phyloP scores from a whole-genome alignment of 2,888 invertebrate species.

The Lucinisca nassula region DNA sequence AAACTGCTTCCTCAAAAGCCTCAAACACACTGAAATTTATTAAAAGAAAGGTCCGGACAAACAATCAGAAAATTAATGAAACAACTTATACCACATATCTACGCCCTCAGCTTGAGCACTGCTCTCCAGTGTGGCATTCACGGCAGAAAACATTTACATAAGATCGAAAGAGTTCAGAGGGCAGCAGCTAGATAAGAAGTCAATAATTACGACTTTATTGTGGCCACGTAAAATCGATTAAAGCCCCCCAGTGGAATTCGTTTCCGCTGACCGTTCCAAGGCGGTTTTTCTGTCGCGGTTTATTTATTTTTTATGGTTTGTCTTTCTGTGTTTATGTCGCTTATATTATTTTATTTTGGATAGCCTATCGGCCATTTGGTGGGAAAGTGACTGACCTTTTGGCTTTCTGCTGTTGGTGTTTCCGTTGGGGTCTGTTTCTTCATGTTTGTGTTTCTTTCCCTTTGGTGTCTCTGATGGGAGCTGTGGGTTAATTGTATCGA shows the following conservation, averaged over 20 bases:
- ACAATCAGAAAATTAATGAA: constrained; percentile 13
- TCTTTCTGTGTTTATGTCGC: no score
- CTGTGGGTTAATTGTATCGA: no score
- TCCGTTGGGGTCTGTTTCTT: no score
- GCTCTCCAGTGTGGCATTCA: constrained; percentile 19
- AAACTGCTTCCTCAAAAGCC: not conserved
- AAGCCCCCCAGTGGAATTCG: not conserved
- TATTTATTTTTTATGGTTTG: no score
- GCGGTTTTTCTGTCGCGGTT: no score
- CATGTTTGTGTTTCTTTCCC: no score
- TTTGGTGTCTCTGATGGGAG: no score
- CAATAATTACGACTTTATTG: not conserved
- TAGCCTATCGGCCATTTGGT: no score
- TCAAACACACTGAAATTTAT: constrained; percentile 10
- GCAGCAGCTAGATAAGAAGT: constrained; percentile 29
- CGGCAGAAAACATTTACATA: constrained; percentile 9
- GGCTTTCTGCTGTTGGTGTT: no score
- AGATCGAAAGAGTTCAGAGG: constrained; percentile 14
- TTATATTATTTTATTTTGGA: no score
- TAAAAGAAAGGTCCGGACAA: constrained; percentile 6
- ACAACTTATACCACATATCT: not conserved
- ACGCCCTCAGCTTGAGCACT: constrained; percentile 20
- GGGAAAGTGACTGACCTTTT: no score
- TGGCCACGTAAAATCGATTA: constrained; percentile 4
- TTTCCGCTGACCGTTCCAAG: no score